Conservation (phyloP, 2,113 vertebrate genomes). For the Charina bottae region DNA sequence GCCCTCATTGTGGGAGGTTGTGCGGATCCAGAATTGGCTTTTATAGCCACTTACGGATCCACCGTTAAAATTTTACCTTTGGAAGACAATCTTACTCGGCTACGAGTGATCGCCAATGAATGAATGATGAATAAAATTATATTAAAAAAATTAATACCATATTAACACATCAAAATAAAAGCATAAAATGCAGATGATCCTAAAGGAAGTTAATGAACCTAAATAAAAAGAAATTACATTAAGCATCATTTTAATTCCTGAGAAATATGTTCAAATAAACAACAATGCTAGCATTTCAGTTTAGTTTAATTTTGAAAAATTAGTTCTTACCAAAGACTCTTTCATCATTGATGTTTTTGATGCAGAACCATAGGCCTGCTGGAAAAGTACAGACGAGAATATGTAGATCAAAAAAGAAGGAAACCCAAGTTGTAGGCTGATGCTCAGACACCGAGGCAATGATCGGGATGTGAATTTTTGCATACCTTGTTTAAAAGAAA, state of each 20-base stretch:
- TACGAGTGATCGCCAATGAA: too few relatives aligned
- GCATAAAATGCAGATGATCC: neutral
- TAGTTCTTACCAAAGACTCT: conserved; percentile 89
- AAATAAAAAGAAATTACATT: neutral
- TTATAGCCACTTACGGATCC: too few relatives aligned
- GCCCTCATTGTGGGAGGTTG: too few relatives aligned
- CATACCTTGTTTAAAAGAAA: conserved; percentile 87
- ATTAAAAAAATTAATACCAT: neutral
- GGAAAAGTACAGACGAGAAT: conserved; percentile 99
- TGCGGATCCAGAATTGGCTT: too few relatives aligned
- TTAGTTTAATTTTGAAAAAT: conserved; percentile 2
- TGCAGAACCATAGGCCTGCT: conserved; percentile 98
- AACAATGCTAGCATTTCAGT: neutral
- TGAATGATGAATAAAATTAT: too few relatives aligned
- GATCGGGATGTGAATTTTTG: conserved; percentile 99
- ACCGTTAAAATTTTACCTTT: too few relatives aligned
- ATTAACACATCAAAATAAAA: neutral
- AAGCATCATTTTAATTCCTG: neutral
- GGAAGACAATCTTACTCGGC: too few relatives aligned
- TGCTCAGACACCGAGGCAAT: conserved; percentile 99
- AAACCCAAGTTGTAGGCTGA: conserved; percentile 98
- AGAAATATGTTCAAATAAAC: neutral
- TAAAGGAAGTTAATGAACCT: neutral
- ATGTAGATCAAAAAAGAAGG: conserved; percentile 99
- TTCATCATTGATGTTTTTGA: conserved; percentile 98